phyloP scores from a whole-genome alignment of 1,140 invertebrate genomes.

The Tenebrio molitor region DNA sequence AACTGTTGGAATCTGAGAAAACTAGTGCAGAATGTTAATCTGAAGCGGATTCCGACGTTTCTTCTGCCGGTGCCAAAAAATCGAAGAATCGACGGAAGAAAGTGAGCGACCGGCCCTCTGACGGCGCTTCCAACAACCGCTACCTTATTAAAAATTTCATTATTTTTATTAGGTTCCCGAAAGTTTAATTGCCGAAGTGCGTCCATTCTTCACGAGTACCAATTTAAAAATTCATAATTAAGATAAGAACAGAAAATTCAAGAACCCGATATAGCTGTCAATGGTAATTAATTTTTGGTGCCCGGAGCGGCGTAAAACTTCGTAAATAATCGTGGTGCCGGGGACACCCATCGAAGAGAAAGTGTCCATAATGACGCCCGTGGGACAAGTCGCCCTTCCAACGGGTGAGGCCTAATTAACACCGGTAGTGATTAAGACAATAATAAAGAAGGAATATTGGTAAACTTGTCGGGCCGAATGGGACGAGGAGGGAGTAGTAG shows the following conservation, averaged over 20 bases:
- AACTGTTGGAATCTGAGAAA: too few relatives aligned
- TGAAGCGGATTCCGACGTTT: too few relatives aligned
- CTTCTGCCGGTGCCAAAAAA: too few relatives aligned
- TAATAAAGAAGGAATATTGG: constrained; percentile 24
- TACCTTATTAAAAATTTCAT: constrained; percentile 19
- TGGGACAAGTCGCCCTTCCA: background rate
- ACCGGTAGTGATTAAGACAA: constrained; percentile 40
- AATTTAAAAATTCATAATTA: constrained; percentile 38
- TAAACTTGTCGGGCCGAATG: constrained; percentile 5
- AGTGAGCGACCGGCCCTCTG: background rate
- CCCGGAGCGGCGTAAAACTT: background rate
- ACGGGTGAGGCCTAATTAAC: background rate
- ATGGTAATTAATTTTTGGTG: constrained; percentile 25
- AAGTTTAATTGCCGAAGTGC: background rate
- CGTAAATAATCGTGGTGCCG: too few relatives aligned
- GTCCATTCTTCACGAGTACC: constrained; percentile 4
- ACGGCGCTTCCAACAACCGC: background rate
- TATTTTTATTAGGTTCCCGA: background rate
- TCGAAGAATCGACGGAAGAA: too few relatives aligned
- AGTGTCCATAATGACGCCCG: constrained; percentile 15
- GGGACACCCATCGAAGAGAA: constrained; percentile 12
- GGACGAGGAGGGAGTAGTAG: constrained; percentile 15
- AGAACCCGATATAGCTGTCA: constrained; percentile 26
- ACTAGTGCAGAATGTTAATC: too few relatives aligned
- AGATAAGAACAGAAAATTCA: constrained; percentile 25